Evolutionary conservation across 2,113 vertebrate species (phyloP), one percentile per base, ranked within the genome.

Genomic region (Paramisgurnus dabryanus): DNA sequence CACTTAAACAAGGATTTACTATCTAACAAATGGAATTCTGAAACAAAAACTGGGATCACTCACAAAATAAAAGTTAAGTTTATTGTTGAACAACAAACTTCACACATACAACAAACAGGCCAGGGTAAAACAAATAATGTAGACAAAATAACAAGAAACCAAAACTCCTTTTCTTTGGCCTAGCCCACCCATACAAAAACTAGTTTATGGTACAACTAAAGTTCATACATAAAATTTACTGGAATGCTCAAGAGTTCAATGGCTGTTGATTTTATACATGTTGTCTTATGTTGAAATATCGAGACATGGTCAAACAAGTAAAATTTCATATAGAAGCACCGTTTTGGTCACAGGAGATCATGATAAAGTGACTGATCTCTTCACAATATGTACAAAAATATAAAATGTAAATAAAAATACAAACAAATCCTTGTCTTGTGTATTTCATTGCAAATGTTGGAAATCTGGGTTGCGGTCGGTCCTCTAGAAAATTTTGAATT

Each of bases 361-460:
- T 91, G 88, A 89, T 89, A 90, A 94, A 94, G 95, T 95, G 93
- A 91, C 89, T 85, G 93, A 93, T 93, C 94, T 94, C 92, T 89
- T 92, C 96, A 97, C 94, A 96, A 95, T 96, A 98, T 97, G 95
- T 97, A 97, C 96, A 97, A 98, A 98, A 98, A 97, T 96, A 97
- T 96, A 97, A 98, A 98, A 98, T 96, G 96, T 96, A 97, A 98
- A 98, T 96, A 96, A 98, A 98, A 97, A 97, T 97, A 97, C 95
- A 97, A 96, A 96, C 94, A 93, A 96, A 96, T 96, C 94, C 94
- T 96, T 93, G 94, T 92, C 92, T 95, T 86, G 92, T 93, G 93
- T 94, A 93, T 94, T 93, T 87, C 78, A 84, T 94, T 93, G 93
- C 92, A 94, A 93, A 92, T 90, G 89, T 87, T 90, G 92, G 94